Base-by-base conservation (phyloP, 2,797 vertebrate species). In the Catamblyrhynchus diadema region DNA sequence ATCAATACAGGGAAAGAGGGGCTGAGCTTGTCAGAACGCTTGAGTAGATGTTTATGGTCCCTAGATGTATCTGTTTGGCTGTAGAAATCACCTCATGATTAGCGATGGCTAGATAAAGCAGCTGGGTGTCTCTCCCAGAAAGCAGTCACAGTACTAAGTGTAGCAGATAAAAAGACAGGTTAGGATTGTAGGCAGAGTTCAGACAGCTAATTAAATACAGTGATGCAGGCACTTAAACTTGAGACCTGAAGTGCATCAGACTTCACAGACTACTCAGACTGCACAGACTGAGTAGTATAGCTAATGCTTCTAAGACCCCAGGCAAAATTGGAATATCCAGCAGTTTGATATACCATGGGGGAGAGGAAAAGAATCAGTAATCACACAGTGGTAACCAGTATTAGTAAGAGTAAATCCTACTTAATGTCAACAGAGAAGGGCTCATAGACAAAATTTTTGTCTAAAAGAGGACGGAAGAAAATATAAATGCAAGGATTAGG, bases 31-130 rank as follows among this genome's bases (percentile, higher is more conserved):
- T 88, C 77, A 88, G 80, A 78, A 53, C 0, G 0, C 23, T 61
- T 79, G 30, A 91, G 14, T 57, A 83, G 53, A 71, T 33, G 28
- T 35, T 90, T 93, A 19, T 4, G 2, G 53, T 90, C n/a, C 53
- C 30, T 45, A 50, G 30, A 53, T 0, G 0, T 64, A 65, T 30
- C 6, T 1, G 1, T 61, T 25, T 78, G 54, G 19, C 70, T 61
- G 47, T 25, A 69, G 45, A 83, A 93, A 64, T 13, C 47, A 53
- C 22, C 18, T 35, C 67, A 32, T 86, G 47, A 72, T 81, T 72
- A 74, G 41, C 37, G 83, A 69, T 72, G 12, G 42, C 25, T 80
- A 47, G 77, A 84, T 74, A 93, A 92, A 88, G 37, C 65, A 81
- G 24, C 13, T 28, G n/a, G 75, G 27, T 67, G 41, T 48, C 41